phyloP scores from a whole-genome alignment of 2,113 vertebrate species.

The Ranitomeya variabilis region DNA sequence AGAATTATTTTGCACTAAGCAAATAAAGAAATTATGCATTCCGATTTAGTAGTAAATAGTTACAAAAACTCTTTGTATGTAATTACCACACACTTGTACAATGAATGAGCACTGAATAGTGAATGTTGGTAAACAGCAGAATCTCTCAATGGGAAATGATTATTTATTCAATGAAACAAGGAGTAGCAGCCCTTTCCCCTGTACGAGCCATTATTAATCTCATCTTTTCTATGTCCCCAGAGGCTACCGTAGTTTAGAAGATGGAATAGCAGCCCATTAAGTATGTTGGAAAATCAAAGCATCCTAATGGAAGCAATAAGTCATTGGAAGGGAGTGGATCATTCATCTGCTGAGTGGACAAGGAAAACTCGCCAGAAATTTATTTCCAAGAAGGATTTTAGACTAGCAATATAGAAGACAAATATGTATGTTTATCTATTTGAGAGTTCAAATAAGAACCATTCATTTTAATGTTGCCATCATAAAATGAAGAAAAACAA shows the following conservation, averaged over 20 bases:
- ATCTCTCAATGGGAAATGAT: constrained; percentile 15
- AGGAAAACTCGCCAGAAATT: neutral
- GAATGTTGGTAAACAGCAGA: neutral
- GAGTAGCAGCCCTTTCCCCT: constrained; percentile 2
- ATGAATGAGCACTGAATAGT: neutral
- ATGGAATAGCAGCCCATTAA: constrained; percentile 36
- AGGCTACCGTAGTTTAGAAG: constrained; percentile 10
- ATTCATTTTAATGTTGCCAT: neutral
- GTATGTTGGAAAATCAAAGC: constrained; percentile 41
- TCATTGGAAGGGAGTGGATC: constrained; percentile 15
- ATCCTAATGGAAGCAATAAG: constrained; percentile 47
- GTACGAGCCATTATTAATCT: constrained; percentile 43
- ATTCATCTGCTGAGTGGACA: constrained; percentile 32
- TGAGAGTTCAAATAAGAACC: neutral
- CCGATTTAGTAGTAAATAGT: too few relatives aligned
- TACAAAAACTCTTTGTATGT: neutral
- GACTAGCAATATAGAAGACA: neutral
- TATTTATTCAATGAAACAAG: constrained; percentile 15
- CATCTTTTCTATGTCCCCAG: constrained; percentile 22
- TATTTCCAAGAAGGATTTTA: constrained; percentile 11
- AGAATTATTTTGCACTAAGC: too few relatives aligned
- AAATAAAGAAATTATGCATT: too few relatives aligned
- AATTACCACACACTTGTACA: neutral
- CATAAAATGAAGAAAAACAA: neutral
- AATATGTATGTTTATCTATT: constrained; percentile 1